Base-by-base conservation (phyloP, 1,140 invertebrate genomes). In the Olivierus martensii region DNA sequence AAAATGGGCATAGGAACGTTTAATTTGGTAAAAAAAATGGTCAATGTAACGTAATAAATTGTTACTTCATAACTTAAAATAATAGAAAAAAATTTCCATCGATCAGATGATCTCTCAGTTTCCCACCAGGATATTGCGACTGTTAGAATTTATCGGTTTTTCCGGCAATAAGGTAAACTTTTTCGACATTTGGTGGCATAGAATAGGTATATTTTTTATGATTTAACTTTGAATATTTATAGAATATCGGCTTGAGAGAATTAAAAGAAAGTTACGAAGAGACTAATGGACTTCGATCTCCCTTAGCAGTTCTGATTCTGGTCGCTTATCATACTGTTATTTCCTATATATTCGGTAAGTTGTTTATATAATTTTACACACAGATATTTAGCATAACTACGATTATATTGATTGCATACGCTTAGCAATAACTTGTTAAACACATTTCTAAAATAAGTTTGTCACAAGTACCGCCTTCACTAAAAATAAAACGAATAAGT, bases 91-190 rank as follows among this genome's bases (percentile, higher is more conserved):
- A 47, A 34, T 61, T 44, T 62, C 62, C 62, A 56, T 47, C 69
- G 68, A 42, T 52, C 61, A 83, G 72, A 87, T 95, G 83, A 87
- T 97, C 49, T 93, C 91, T 0, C 71, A 92, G 58, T 70, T 98
- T 46, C 93, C 92, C 1, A 76, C 76, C 15, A 79, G 82, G 63
- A 75, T 96, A 38, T 79, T 94, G 54, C 87, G 87, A 65, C 66
- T 97, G 28, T 68, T 97, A 21, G 87, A 95, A 68, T 93, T 95
- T 69, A 89, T 95, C 62, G 92, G 92, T 35, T 96, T 96, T 68
- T 85, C 86, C 34, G 88, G 89, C 15, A 85, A 88, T 67, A 86
- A 89, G 77, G 89, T 93, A 71, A 70, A n/a, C n/a, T n/a, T n/a
- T n/a, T n/a, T n/a, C n/a, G n/a, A n/a, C n/a, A n/a, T n/a, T n/a